phyloP scores from a whole-genome alignment of 2,888 invertebrate species.

The Cephus pulcher region DNA sequence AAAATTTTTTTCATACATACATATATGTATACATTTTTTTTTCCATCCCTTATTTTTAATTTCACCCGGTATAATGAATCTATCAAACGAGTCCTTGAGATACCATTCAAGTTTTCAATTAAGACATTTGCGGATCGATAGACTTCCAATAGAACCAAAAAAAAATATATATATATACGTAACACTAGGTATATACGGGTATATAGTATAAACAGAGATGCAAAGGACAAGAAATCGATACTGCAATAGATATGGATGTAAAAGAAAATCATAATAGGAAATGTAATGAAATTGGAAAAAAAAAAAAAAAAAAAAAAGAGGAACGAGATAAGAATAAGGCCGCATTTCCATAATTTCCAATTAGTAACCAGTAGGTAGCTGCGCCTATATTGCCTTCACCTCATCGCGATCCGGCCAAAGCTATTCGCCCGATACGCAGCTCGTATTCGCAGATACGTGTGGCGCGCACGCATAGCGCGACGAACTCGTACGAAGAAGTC shows the following conservation, averaged over 20 bases:
- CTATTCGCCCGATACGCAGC: constrained; percentile 41
- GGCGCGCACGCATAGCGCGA: constrained; percentile 11
- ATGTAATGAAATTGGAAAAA: background rate
- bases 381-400: constrained; percentile 44
- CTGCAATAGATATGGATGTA: background rate
- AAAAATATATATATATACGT: too few species aligned
- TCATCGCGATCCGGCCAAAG: constrained; percentile 40
- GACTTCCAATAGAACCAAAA: background rate
- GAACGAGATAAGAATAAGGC: constrained; percentile 23
- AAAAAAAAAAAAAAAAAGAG: constrained; percentile 18
- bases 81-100: background rate
- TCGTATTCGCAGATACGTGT: constrained; percentile 24
- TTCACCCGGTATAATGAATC: background rate
- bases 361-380: constrained; percentile 49
- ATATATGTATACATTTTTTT: background rate
- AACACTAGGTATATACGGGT: background rate
- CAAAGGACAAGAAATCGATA: constrained; percentile 23
- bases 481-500: constrained; percentile 2
- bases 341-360: constrained; percentile 50
- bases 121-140: background rate
- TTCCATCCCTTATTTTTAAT: background rate
- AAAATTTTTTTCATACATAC: background rate
- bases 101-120: background rate
- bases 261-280: background rate
- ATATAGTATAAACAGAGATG: constrained; percentile 14